phyloP scores from a whole-genome alignment of 2,797 vertebrate species.

The Microctenopoma steveboyesi region DNA sequence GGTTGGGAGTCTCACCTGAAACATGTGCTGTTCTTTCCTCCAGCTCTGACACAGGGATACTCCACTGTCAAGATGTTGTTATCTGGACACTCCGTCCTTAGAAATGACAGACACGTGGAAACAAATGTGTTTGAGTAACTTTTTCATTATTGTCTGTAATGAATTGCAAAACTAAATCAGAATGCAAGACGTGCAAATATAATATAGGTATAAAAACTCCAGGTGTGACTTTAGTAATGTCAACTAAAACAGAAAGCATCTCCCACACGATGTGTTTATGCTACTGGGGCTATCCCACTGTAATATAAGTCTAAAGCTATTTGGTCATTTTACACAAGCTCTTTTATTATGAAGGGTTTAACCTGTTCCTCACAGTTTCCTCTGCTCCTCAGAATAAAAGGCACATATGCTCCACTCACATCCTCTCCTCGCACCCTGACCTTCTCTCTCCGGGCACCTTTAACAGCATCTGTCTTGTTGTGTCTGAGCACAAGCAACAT shows the following conservation, averaged over 20 bases:
- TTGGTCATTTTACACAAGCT: not conserved
- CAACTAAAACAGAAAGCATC: not conserved
- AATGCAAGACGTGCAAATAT: not conserved
- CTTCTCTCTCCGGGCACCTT: conserved; percentile 50
- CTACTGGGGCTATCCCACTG: not conserved
- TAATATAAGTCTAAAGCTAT: conserved; percentile 13
- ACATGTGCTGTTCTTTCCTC: conserved; percentile 81
- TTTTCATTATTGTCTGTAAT: not conserved
- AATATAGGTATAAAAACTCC: no score
- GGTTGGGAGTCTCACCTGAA: conserved; percentile 77
- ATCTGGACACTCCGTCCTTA: conserved; percentile 81
- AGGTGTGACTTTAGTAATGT: not conserved
- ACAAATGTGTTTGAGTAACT: not conserved
- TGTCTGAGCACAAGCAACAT: conserved; percentile 61
- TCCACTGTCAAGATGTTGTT: conserved; percentile 84
- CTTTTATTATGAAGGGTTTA: conserved; percentile 9
- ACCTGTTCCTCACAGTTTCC: conserved; percentile 24
- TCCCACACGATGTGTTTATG: not conserved
- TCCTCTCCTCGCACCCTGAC: conserved; percentile 60
- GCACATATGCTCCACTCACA: conserved; percentile 50
- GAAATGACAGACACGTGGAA: conserved; percentile 3
- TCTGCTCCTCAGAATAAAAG: conserved; percentile 14
- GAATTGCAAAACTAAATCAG: not conserved
- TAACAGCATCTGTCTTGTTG: conserved; percentile 72
- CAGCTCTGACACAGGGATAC: conserved; percentile 79